Evolutionary conservation across 2,797 vertebrate species (phyloP), one percentile per base, ranked within the genome.

Genomic region (Phoebastria nigripes): DNA sequence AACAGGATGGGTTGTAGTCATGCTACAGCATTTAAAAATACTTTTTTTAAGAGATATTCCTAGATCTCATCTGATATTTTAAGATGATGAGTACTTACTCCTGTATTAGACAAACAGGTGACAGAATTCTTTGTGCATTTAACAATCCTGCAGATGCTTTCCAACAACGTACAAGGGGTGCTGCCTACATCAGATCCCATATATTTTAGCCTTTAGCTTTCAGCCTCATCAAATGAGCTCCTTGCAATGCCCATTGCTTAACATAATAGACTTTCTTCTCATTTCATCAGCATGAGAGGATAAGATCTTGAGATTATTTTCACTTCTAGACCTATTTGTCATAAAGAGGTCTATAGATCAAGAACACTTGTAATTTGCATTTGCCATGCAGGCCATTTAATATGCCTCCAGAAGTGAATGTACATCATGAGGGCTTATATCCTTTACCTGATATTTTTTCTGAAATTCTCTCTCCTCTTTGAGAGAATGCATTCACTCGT

Each of bases 251-350:
- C n/a, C 44, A 0, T 94, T 87, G 85, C 91, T 82, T 90, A 58
- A 93, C 2, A 3, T 4, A 41, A 54, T 3, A 39, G 41, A 77
- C 72, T 92, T 82, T 76, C 82, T 62, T 91, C 59, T 69, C 35
- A 1, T 52, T 78, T 52, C 51, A 67, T 61, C 66, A 82, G 69
- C 65, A 29, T 3, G 15, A 51, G 22, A 78, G 70, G 82, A 33
- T 41, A 81, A 85, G 76, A 93, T 88, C 83, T 69, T 16, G 70
- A 84, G 92, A 66, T 93, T 89, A 74, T 93, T 91, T 95, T 89
- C 66, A 67, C 88, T 93, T 70, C 83, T 39, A 72, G 59, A 39
- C 46, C 31, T 39, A 55, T 70, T 76, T 74, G 78, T 73, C 76
- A 65, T 66, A 29, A 56, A 63, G 89, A 66, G 46, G 26, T 66